Evolutionary conservation across 1,140 invertebrate genomes (phyloP), one percentile per base, ranked within the genome.

Genomic region (Pseudomyrmex concolor): DNA sequence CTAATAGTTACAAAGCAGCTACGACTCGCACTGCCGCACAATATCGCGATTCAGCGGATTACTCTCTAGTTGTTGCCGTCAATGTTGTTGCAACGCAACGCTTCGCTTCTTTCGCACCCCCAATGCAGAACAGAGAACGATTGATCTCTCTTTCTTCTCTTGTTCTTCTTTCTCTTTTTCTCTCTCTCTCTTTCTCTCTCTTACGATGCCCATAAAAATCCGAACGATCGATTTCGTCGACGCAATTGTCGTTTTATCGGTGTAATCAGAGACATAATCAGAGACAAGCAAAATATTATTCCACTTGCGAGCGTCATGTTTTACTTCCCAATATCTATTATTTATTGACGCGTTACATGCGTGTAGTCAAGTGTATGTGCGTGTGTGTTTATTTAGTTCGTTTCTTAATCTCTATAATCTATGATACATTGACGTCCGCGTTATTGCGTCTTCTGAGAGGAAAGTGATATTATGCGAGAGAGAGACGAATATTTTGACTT

Each of bases 151-250:
- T 15, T 34, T 15, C 70, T 15, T 34, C 63, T 48, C 50, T 17
- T 0, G 25, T 48, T n/a, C 43, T 22, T 48, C 43, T 25, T 7
- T 22, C 10, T 54, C 67, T n/a, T n/a, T n/a, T n/a, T 55, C 54
- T 22, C 25, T 67, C 34, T 60, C 3, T 57, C n/a, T 64, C 62
- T 45, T 25, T 45, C 7, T 64, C 17, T 43, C 7, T 59, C 45
- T 19, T 48, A 63, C 70, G 17, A 54, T 55, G 48, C 45, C 57
- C 59, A 19, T 73, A 43, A 59, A 43, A 59, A 57, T 67, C 19
- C 51, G 83, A 70, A 80, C 62, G 78, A 81, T 84, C 83, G 89
- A 90, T 90, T 81, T 86, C 78, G 84, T 7, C 34, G 34, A 87
- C 84, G 84, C 76, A 85, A 89, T 89, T 80, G 83, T 50, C 80